phyloP scores from a whole-genome alignment of 1,140 invertebrate genomes.

The Anastrepha ludens region DNA sequence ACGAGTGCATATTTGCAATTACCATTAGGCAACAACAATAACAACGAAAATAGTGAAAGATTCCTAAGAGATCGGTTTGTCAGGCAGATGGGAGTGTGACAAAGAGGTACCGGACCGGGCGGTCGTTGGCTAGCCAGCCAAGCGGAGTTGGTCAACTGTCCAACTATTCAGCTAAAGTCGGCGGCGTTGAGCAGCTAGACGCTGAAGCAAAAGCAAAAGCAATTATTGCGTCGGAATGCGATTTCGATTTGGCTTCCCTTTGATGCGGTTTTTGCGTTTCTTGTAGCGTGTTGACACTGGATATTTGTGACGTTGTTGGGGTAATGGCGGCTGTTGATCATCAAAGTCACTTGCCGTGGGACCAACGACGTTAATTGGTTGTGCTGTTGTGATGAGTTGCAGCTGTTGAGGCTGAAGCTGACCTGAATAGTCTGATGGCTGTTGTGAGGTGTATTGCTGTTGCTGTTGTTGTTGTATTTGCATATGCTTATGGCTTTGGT shows the following conservation, averaged over 20 bases:
- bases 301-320: neutral
- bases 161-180: neutral
- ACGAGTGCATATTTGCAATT: neutral
- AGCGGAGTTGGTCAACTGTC: neutral
- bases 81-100: neutral
- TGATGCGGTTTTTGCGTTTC: slow-evolving; percentile 55
- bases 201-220: slow-evolving; percentile 22
- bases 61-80: neutral
- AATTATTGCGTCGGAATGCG: slow-evolving; percentile 46
- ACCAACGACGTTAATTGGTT: slow-evolving; percentile 44
- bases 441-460: neutral
- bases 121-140: neutral
- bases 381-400: slow-evolving; percentile 10
- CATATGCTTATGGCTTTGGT: neutral
- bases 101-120: neutral
- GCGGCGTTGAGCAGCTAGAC: neutral
- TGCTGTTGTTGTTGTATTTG: neutral
- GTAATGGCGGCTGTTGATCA: neutral
- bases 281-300: slow-evolving; percentile 41
- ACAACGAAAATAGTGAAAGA: neutral
- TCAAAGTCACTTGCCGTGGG: slow-evolving; percentile 38
- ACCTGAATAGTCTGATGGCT: neutral
- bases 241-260: slow-evolving; percentile 49
- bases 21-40: neutral
- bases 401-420: neutral